Base-by-base conservation (phyloP, 2,888 invertebrate species). In the Dinocampus coccinellae region DNA sequence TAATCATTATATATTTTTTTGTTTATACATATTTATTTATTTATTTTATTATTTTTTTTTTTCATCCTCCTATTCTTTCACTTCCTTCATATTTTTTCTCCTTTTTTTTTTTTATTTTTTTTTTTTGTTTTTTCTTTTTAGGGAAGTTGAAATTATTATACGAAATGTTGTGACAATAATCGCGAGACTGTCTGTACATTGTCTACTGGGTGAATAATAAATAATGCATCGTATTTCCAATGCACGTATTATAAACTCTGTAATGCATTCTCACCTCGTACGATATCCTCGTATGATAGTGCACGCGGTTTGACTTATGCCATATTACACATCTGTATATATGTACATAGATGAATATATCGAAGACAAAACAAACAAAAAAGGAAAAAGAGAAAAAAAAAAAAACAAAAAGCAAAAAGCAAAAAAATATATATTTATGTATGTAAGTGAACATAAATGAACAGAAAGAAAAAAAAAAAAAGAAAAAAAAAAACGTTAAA, bases 181-280 rank as follows among this genome's bases (percentile, higher is more conserved):
- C 76, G 75, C 47, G 47, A n/a, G 29, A 75, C 75, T 73, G 82
- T 82, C 81, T 83, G 81, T 77, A 77, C 77, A 80, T 83, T 80
- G 82, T 83, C 84, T 84, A 78, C 80, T 70, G 74, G 74, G 70
- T 67, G 70, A 60, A 73, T 78, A 75, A 83, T 83, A 81, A 82
- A 84, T 83, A 83, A 83, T 83, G 80, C 78, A 83, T 83, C 75
- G 76, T 79, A 80, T 78, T 79, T 76, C 78, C 47, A 76, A 75
- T 74, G 73, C 79, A 77, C 77, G 77, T 75, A 76, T 67, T 16
- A 39, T 69, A 60, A n/a, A 69, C 57, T 4, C 73, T 64, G 61
- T 77, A 79, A 79, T 80, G 76, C 78, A 81, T 80, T 80, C 78
- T 73, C 76, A 77, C 75, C 76, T 77, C 79, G 77, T 79, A 75